phyloP scores from a whole-genome alignment of 2,797 vertebrate genomes.

The Kryptopterus vitreolus region DNA sequence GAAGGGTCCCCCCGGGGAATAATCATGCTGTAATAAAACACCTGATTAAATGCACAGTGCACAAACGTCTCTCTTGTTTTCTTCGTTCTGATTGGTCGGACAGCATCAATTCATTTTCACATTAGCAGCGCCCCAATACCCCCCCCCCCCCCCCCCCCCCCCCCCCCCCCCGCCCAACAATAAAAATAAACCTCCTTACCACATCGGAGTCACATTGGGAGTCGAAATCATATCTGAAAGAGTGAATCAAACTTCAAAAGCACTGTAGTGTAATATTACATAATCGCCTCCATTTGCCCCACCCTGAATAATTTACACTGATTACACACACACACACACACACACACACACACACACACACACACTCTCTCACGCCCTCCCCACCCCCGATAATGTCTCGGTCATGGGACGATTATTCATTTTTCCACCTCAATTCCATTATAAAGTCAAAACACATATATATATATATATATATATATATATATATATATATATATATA shows the following conservation, averaged over 20 bases:
- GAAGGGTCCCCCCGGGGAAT: too few relatives aligned
- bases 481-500: too few relatives aligned
- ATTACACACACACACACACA: background rate
- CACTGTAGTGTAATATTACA: background rate
- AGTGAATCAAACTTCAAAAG: too few relatives aligned
- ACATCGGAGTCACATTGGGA: background rate
- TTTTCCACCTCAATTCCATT: background rate
- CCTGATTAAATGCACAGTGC: background rate
- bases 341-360: background rate
- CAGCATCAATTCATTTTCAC: background rate
- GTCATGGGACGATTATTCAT: background rate
- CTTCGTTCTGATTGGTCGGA: background rate
- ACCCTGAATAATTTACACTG: background rate
- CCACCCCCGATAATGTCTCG: background rate
- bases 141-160: background rate
- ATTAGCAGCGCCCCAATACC: background rate
- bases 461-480: too few relatives aligned
- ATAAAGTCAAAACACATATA: background rate
- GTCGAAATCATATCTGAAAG: background rate
- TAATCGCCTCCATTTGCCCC: background rate
- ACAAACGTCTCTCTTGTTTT: background rate
- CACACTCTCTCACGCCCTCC: background rate
- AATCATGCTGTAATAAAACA: too few relatives aligned
- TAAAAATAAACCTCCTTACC: background rate
- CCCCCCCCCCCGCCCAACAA: background rate